Conservation (phyloP, 1,140 invertebrate genomes). For the Chelonus insularis region DNA sequence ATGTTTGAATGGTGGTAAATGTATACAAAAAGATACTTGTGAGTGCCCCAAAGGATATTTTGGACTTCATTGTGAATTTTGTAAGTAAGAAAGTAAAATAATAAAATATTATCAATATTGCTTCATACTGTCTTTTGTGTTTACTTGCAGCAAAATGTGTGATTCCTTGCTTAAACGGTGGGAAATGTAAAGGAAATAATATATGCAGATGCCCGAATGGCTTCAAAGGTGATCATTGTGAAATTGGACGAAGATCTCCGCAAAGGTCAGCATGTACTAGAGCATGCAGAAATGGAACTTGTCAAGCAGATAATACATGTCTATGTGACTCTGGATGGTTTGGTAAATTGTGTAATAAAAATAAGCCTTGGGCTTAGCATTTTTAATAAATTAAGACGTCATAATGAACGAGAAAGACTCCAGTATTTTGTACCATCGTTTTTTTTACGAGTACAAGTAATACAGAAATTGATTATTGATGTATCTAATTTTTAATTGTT, state of each 20-base stretch:
- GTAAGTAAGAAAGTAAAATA: slow-evolving; percentile 65
- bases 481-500: neutral
- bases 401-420: neutral
- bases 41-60: slow-evolving; percentile 88
- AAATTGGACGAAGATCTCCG: slow-evolving; percentile 71
- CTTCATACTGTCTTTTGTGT: no score
- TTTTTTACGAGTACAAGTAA: neutral
- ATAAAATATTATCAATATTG: slow-evolving; percentile 2
- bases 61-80: slow-evolving; percentile 85
- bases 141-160: slow-evolving; percentile 78
- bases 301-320: slow-evolving; percentile 69
- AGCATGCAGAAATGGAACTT: slow-evolving; percentile 74
- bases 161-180: slow-evolving; percentile 84
- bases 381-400: neutral
- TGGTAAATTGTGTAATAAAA: slow-evolving; percentile 71
- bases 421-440: slow-evolving; percentile 7
- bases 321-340: slow-evolving; percentile 75
- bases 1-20: slow-evolving; percentile 93
- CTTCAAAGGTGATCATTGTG: slow-evolving; percentile 82
- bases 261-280: slow-evolving; percentile 71
- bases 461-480: neutral
- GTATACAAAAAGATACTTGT: slow-evolving; percentile 89
- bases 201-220: slow-evolving; percentile 80
- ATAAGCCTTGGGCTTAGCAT: slow-evolving; percentile 58
- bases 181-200: slow-evolving; percentile 82